Evolutionary conservation across 1,140 invertebrate species (phyloP).

Genomic region (Spodoptera litura): DNA sequence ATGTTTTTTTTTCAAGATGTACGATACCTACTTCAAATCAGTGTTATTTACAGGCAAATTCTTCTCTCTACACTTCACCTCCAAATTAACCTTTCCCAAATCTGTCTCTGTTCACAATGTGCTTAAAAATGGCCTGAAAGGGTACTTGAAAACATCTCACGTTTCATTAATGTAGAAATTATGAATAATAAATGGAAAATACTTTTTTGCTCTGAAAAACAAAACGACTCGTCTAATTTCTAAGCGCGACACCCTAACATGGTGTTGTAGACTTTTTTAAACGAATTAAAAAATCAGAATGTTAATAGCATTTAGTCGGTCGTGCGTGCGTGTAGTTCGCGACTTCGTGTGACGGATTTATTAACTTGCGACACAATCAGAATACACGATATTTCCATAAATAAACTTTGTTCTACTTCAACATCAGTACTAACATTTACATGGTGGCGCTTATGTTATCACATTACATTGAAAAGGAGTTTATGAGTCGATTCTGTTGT

Average conservation of each 20-base stretch:
- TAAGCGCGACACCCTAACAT: background rate
- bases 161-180: too few relatives aligned
- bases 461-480: too few relatives aligned
- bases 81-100: too few relatives aligned
- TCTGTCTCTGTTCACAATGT: too few relatives aligned
- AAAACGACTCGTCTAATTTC: background rate
- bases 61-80: too few relatives aligned
- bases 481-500: too few relatives aligned
- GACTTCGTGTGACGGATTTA: constrained; percentile 14
- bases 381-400: background rate
- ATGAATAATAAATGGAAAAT: background rate
- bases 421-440: background rate
- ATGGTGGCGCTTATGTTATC: background rate
- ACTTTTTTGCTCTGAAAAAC: background rate
- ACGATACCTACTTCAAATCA: too few relatives aligned
- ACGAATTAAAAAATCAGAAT: background rate
- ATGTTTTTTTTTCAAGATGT: too few relatives aligned
- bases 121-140: background rate
- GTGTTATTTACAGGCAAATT: too few relatives aligned
- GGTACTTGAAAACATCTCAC: too few relatives aligned
- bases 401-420: background rate
- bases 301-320: constrained; percentile 2
- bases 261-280: background rate
- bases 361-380: constrained; percentile 15
- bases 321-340: constrained; percentile 22